Conservation (phyloP, 2,797 vertebrate genomes). For the Cyclopterus lumpus region DNA sequence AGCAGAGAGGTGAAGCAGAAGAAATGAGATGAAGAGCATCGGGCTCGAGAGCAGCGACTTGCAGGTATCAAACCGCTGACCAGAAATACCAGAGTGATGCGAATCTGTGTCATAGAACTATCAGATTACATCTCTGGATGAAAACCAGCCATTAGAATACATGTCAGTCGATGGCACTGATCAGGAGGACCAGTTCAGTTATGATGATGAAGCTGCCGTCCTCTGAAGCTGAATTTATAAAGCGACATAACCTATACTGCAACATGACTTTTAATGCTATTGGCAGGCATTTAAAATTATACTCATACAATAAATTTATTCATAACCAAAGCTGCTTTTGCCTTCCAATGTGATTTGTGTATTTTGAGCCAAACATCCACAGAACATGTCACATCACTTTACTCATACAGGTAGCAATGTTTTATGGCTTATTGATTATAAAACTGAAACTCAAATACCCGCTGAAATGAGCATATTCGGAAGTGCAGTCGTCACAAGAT, state of each 20-base stretch:
- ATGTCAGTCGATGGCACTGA: not conserved
- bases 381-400: not conserved
- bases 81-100: not conserved
- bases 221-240: not conserved
- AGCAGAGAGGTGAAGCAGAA: constrained; percentile 17
- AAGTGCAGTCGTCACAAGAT: not conserved
- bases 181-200: not conserved
- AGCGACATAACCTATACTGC: not conserved
- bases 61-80: not conserved
- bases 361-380: not conserved
- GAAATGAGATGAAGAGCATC: constrained; percentile 9
- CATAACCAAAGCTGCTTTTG: not conserved
- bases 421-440: not conserved
- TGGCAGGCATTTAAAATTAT: not conserved
- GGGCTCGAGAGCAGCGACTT: not conserved
- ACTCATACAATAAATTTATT: not conserved
- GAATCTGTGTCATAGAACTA: not conserved
- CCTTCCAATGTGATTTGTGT: not conserved
- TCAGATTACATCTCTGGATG: not conserved
- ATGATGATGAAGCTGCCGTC: not conserved
- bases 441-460: not conserved
- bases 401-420: not conserved
- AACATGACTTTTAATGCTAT: not conserved
- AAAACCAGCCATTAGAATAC: not conserved
- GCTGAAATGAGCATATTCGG: not conserved